Conservation (phyloP, 2,113 vertebrate genomes). For the Pedetes capensis region DNA sequence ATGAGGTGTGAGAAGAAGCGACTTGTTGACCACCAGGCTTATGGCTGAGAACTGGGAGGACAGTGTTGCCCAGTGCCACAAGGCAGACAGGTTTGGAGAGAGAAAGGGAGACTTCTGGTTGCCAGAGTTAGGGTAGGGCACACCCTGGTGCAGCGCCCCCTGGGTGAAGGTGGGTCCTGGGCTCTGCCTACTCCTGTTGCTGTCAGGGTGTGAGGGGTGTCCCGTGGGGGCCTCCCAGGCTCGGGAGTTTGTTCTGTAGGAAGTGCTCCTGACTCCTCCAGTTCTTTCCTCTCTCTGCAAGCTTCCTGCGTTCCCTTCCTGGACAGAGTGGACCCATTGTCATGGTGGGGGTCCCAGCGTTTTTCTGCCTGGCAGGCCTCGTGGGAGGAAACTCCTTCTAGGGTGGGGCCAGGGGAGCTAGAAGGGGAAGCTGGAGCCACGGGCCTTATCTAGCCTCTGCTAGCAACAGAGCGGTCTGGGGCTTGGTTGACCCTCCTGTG, state of each 20-base stretch:
- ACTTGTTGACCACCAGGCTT: neutral
- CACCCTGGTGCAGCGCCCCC: neutral
- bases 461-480: neutral
- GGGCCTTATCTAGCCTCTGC: neutral
- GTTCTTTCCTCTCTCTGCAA: neutral
- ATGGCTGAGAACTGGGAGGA: neutral
- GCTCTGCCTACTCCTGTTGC: neutral
- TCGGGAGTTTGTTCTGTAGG: neutral
- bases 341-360: neutral
- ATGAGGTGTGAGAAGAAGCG: neutral
- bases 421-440: neutral
- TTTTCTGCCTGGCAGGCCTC: neutral
- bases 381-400: neutral
- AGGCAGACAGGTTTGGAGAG: neutral
- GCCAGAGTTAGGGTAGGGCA: neutral
- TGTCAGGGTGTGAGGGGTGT: neutral
- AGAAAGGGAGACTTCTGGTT: neutral
- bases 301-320: neutral
- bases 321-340: neutral
- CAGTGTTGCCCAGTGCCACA: neutral
- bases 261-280: neutral
- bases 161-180: neutral
- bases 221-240: no score
- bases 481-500: neutral
- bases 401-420: accelerated